These are phyloP conservation scores for Cyprinodon variegatus DNA, from an alignment of 2,113 vertebrate genomes.

Conservation along the genomic window DNA sequence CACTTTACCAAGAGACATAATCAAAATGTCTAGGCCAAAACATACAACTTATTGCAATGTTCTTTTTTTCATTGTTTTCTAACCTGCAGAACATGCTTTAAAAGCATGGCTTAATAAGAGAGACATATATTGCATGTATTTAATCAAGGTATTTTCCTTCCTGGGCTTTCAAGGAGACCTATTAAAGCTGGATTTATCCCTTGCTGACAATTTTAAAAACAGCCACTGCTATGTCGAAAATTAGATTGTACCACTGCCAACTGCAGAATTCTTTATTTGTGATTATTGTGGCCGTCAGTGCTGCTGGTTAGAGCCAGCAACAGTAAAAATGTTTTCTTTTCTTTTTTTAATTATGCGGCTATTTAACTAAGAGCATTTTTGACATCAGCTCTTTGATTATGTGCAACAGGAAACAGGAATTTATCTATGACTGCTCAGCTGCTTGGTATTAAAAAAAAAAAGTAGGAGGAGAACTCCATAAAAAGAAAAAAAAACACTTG, in stretches of 20 bases:
- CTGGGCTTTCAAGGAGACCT: constrained; percentile 12
- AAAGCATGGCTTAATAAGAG: background rate
- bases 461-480: background rate
- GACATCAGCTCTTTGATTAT: background rate
- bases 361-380: constrained; percentile 19
- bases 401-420: constrained; percentile 4
- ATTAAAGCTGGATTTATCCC: constrained; percentile 43
- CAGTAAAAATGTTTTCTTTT: constrained; percentile 8
- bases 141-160: background rate
- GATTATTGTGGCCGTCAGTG: constrained; percentile 35
- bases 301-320: constrained; percentile 31
- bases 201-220: constrained; percentile 32
- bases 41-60: too few relatives aligned
- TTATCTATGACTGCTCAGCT: constrained; percentile 5
- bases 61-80: too few relatives aligned
- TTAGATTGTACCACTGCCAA: constrained; percentile 40
- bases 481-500: background rate
- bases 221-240: constrained; percentile 43
- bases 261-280: constrained; percentile 47
- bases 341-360: constrained; percentile 43
- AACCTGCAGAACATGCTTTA: too few relatives aligned
- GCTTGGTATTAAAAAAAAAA: constrained; percentile 17
- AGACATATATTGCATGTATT: background rate
- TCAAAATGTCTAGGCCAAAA: too few relatives aligned
- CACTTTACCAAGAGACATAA: too few relatives aligned